phyloP scores from a whole-genome alignment of 2,113 vertebrate species.

The Protobothrops flavoviridis region DNA sequence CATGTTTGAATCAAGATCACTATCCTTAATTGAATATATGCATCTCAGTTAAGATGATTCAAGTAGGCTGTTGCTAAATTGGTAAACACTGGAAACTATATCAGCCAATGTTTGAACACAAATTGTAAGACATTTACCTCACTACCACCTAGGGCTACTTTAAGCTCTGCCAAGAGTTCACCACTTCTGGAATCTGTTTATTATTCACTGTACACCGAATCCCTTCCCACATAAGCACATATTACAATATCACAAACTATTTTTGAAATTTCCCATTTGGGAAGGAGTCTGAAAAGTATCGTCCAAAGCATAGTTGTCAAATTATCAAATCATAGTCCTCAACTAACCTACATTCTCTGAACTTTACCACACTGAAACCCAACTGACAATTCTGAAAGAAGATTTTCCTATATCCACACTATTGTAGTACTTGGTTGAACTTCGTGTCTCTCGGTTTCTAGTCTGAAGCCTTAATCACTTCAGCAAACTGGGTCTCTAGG shows the following conservation, averaged over 20 bases:
- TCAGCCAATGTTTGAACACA: neutral
- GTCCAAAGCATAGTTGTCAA: neutral
- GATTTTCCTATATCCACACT: neutral
- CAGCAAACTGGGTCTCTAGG: neutral
- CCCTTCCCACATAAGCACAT: neutral
- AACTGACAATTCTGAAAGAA: neutral
- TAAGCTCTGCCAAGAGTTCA: neutral
- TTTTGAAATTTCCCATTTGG: neutral
- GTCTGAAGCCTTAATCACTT: too few species aligned
- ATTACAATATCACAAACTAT: neutral
- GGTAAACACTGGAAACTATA: neutral
- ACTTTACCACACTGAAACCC: neutral
- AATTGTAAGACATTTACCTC: neutral
- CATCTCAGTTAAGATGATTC: neutral
- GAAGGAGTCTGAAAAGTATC: neutral
- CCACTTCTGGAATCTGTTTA: neutral
- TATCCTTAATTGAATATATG: slow-evolving; percentile 2
- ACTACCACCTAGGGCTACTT: neutral
- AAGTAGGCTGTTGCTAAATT: neutral
- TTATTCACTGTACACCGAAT: neutral
- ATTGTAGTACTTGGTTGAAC: neutral
- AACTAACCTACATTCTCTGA: neutral
- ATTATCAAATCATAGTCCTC: neutral
- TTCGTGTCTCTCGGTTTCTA: neutral
- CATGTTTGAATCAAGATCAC: neutral